Evolutionary conservation across 2,888 invertebrate species (phyloP).

Genomic region (Epinotia nisella): DNA sequence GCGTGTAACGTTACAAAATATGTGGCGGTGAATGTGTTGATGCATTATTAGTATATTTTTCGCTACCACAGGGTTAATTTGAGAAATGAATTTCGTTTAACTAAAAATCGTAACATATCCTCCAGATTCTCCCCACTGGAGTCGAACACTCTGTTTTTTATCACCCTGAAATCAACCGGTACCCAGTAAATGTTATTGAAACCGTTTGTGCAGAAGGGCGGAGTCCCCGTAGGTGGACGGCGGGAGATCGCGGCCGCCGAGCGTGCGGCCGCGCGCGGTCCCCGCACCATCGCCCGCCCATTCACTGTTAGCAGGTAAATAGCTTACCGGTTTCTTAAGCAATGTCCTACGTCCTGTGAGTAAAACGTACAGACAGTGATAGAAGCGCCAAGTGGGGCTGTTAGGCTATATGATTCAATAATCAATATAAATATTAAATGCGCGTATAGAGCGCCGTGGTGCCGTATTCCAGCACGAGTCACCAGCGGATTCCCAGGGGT

Average conservation of each 20-base stretch:
- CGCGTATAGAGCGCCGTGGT: neutral
- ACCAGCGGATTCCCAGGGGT: too few species aligned
- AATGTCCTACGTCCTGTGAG: too few species aligned
- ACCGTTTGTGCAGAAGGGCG: constrained; percentile 72
- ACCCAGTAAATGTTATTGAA: neutral
- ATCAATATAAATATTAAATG: too few species aligned
- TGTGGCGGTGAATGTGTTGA: too few species aligned
- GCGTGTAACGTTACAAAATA: too few species aligned
- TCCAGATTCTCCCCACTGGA: neutral
- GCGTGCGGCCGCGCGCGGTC: constrained; percentile 79
- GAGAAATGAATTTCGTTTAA: neutral
- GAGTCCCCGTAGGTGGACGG: constrained; percentile 82
- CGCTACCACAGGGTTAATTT: neutral
- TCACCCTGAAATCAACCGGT: too few species aligned
- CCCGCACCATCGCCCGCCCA: constrained; percentile 84
- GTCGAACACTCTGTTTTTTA: too few species aligned
- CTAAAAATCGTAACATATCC: neutral
- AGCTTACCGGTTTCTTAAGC: neutral
- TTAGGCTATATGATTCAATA: too few species aligned
- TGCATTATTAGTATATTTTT: too few species aligned
- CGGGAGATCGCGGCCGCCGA: constrained; percentile 82
- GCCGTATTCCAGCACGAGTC: too few species aligned
- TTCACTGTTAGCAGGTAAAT: constrained; percentile 85
- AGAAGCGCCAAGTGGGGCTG: too few species aligned
- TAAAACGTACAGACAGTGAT: too few species aligned